phyloP scores from a whole-genome alignment of 2,113 vertebrate genomes.

The Laticauda colubrina region DNA sequence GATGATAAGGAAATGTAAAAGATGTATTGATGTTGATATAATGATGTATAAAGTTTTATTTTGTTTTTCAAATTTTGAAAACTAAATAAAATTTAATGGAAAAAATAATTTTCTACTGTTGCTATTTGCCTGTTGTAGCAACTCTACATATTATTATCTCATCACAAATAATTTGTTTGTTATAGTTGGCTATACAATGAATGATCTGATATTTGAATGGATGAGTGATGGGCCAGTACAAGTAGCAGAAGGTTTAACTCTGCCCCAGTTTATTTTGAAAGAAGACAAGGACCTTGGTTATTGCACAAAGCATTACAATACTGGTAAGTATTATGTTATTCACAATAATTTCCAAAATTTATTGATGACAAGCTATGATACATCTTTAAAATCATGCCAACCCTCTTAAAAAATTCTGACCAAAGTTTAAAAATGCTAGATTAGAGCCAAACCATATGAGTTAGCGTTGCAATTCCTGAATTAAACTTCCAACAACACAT shows the following conservation, averaged over 20 bases:
- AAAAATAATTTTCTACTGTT: not conserved
- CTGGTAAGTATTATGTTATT: constrained; percentile 74
- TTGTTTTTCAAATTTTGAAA: no score
- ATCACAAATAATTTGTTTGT: constrained; percentile 54
- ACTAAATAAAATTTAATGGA: no score
- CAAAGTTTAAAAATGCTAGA: not conserved
- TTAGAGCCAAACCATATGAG: not conserved
- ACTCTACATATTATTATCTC: constrained; percentile 24
- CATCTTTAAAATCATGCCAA: not conserved
- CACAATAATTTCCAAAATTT: not conserved
- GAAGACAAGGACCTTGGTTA: constrained; percentile 96
- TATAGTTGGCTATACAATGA: constrained; percentile 98
- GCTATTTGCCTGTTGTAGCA: not conserved
- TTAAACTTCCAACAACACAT: not conserved
- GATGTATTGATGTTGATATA: no score
- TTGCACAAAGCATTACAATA: constrained; percentile 98
- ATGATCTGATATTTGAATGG: constrained; percentile 98
- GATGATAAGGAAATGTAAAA: no score
- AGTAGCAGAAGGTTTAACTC: constrained; percentile 91
- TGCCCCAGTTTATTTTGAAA: constrained; percentile 96
- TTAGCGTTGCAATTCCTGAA: not conserved
- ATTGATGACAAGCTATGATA: not conserved
- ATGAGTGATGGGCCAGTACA: constrained; percentile 89
- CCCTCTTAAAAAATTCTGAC: not conserved
- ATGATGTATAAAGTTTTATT: no score